Conservation (phyloP, 92 coral and sea anemone species). For the Bergia puertoricense region DNA sequence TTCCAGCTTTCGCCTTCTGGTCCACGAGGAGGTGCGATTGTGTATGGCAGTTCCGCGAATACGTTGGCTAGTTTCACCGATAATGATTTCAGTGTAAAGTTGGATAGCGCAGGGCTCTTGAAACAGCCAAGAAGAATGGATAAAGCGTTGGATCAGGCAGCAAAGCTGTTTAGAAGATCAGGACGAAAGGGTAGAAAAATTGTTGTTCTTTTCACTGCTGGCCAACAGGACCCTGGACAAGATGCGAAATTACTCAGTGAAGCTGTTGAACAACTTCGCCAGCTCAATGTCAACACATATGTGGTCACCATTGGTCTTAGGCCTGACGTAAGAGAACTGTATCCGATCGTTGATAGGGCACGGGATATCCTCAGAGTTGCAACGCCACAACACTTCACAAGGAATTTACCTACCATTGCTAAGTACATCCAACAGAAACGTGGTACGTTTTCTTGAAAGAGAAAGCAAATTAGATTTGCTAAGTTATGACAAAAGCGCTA, state of each 20-base stretch:
- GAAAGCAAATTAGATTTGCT: neutral
- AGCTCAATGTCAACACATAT: conserved; percentile 48
- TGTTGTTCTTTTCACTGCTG: conserved; percentile 67
- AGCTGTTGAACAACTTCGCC: conserved; percentile 48
- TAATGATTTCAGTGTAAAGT: conserved; percentile 36
- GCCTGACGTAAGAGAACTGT: conserved; percentile 45
- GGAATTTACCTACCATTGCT: conserved; percentile 14
- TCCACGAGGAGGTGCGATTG: conserved; percentile 14
- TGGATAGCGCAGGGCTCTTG: conserved; percentile 52
- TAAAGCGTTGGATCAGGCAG: conserved; percentile 59
- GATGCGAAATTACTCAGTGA: conserved; percentile 48
- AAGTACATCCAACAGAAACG: conserved; percentile 30
- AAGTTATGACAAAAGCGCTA: too few species aligned
- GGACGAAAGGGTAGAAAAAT: conserved; percentile 50
- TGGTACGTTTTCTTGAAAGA: conserved; percentile 7
- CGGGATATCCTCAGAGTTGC: conserved; percentile 57
- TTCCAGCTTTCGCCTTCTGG: conserved; percentile 37
- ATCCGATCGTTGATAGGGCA: conserved; percentile 50
- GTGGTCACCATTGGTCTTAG: conserved; percentile 62
- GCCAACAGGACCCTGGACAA: conserved; percentile 44
- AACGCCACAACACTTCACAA: conserved; percentile 31
- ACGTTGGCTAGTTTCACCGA: conserved; percentile 2
- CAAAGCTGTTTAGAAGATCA: conserved; percentile 30
- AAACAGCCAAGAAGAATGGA: conserved; percentile 63
- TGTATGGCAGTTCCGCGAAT: neutral